Conservation (phyloP, 2,888 invertebrate genomes). For the Napeogenes sylphis region DNA sequence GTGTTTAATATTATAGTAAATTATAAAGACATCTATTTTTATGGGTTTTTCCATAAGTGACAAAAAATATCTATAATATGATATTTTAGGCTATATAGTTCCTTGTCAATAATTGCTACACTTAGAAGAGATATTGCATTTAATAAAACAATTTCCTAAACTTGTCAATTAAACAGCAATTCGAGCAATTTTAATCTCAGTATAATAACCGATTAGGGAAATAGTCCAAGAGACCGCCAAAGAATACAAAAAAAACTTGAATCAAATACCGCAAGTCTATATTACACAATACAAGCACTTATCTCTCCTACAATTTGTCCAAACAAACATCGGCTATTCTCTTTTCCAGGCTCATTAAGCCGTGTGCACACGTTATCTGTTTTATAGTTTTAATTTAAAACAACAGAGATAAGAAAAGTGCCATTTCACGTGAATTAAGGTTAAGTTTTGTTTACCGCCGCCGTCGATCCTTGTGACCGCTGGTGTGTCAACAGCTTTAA, state of each 20-base stretch:
- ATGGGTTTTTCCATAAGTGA: too few species aligned
- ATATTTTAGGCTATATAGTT: too few species aligned
- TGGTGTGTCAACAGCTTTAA: slow-evolving; percentile 35
- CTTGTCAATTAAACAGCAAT: neutral
- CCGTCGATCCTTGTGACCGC: slow-evolving; percentile 38
- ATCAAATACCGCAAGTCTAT: slow-evolving; percentile 33
- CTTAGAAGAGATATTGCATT: too few species aligned
- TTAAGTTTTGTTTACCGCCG: slow-evolving; percentile 38
- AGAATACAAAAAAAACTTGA: slow-evolving; percentile 26
- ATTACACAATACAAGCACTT: slow-evolving; percentile 41
- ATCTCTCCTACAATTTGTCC: slow-evolving; percentile 49
- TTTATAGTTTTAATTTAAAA: slow-evolving; percentile 55
- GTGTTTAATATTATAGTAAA: too few species aligned
- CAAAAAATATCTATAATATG: too few species aligned
- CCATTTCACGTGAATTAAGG: slow-evolving; percentile 47
- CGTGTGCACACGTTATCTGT: slow-evolving; percentile 43
- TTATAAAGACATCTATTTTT: too few species aligned
- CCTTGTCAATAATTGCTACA: too few species aligned
- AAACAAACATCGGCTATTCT: slow-evolving; percentile 51
- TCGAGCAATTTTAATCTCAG: neutral
- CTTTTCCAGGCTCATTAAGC: slow-evolving; percentile 42
- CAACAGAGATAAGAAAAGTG: slow-evolving; percentile 44
- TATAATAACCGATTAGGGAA: slow-evolving; percentile 1
- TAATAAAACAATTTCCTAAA: too few species aligned
- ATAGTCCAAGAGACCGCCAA: slow-evolving; percentile 12